These are phyloP conservation scores for Andrena fulva DNA, from an alignment of 2,888 invertebrate species.

Conservation along the genomic window DNA sequence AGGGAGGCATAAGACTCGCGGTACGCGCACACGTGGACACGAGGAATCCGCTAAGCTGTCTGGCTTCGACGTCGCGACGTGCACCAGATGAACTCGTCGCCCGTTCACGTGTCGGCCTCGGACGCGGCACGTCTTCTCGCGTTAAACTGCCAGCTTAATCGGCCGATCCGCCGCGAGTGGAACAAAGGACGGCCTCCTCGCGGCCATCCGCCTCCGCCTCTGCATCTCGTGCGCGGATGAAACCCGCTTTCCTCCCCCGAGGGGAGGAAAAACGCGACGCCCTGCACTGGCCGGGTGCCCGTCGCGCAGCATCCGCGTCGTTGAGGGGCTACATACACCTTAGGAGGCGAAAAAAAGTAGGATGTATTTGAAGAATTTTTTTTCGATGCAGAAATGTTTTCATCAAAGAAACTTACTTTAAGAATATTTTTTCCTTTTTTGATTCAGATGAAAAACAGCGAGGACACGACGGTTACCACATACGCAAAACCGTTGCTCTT, in stretches of 20 bases:
- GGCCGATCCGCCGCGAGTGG: constrained; percentile 30
- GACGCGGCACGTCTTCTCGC: constrained; percentile 59
- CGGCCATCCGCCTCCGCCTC: neutral
- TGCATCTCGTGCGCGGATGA: constrained; percentile 12
- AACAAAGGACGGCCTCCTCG: constrained; percentile 48
- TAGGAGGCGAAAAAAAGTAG: too few relatives aligned
- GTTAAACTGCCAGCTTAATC: constrained; percentile 59
- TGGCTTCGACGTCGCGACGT: constrained; percentile 64
- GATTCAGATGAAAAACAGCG: too few relatives aligned
- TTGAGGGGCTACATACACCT: too few relatives aligned
- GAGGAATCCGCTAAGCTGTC: constrained; percentile 58
- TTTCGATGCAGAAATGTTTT: too few relatives aligned
- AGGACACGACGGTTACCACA: too few relatives aligned
- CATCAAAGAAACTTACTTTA: too few relatives aligned
- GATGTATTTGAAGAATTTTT: too few relatives aligned
- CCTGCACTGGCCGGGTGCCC: too few relatives aligned
- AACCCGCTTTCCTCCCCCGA: constrained; percentile 14
- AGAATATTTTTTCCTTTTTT: too few relatives aligned
- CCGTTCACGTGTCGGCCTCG: constrained; percentile 56
- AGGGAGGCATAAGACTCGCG: constrained; percentile 10
- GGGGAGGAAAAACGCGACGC: constrained; percentile 18
- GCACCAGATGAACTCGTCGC: constrained; percentile 64
- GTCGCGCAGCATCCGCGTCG: neutral
- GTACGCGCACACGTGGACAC: constrained; percentile 41
- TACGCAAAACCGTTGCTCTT: too few relatives aligned